These are phyloP conservation scores for Caenorhabditis auriculariae DNA, from an alignment of 2,888 invertebrate species.

Conservation along the genomic window DNA sequence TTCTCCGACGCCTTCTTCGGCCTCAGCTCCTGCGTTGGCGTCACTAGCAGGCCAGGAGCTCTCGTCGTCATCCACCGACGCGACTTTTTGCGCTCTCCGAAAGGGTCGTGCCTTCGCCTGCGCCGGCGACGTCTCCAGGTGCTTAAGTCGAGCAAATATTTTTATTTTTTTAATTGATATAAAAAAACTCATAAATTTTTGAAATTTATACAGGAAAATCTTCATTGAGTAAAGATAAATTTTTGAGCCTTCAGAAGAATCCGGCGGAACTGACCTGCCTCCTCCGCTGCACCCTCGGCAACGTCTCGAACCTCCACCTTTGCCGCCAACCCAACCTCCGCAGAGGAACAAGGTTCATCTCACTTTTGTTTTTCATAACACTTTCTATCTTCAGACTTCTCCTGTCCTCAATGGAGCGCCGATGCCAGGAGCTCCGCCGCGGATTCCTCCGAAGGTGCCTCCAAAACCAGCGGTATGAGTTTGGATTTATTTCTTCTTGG, in stretches of 20 bases:
- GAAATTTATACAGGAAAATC: not conserved
- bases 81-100: constrained; percentile 3
- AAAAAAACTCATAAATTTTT: not conserved
- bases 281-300: constrained; percentile 21
- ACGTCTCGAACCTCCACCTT: not conserved
- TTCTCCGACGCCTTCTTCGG: constrained; percentile 22
- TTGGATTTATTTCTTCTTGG: too few relatives aligned
- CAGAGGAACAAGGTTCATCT: constrained; percentile 18
- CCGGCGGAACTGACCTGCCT: not conserved
- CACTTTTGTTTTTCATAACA: not conserved
- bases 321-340: constrained; percentile 26
- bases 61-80: constrained; percentile 17
- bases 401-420: constrained; percentile 17
- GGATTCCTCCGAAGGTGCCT: constrained; percentile 59
- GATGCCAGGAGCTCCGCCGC: constrained; percentile 25
- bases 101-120: constrained; percentile 26
- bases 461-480: constrained; percentile 59
- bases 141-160: not conserved
- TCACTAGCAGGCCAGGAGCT: constrained; percentile 17
- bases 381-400: not conserved
- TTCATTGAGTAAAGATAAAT: not conserved
- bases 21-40: constrained; percentile 17
- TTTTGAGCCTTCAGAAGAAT: not conserved
- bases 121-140: constrained; percentile 17
- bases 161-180: not conserved